Conservation (phyloP, 2,113 vertebrate genomes). For the Megaceryle maxima region DNA sequence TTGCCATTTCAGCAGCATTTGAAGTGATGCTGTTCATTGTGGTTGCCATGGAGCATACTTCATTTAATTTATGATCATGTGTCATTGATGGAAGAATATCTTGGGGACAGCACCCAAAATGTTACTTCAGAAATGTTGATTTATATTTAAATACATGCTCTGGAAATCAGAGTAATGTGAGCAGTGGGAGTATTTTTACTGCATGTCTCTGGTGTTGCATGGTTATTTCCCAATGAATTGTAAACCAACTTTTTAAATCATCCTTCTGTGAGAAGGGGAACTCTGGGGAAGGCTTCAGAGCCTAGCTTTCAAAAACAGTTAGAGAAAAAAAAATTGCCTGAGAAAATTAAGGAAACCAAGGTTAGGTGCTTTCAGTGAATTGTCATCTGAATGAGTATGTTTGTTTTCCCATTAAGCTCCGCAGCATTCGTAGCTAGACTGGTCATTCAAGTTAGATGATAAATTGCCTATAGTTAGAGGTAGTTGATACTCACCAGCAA, state of each 20-base stretch:
- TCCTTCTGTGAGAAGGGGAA: not conserved
- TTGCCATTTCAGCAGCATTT: constrained; percentile 46
- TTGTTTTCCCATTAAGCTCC: not conserved
- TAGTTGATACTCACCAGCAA: not conserved
- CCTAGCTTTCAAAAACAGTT: not conserved
- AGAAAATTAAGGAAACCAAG: not conserved
- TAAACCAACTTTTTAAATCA: not conserved
- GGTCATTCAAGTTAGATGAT: not conserved
- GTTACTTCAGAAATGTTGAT: not conserved
- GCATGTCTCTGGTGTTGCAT: not conserved
- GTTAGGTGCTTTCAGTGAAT: not conserved
- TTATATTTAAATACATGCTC: not conserved
- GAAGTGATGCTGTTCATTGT: not conserved
- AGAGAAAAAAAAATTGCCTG: not conserved
- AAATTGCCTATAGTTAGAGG: not conserved
- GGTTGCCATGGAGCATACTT: constrained; percentile 8
- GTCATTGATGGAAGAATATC: constrained; percentile 4
- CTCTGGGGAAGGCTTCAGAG: not conserved
- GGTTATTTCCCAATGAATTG: not conserved
- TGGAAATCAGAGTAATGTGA: not conserved
- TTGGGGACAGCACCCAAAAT: constrained; percentile 22
- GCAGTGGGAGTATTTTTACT: not conserved
- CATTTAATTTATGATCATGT: constrained; percentile 5
- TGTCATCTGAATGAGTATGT: not conserved
- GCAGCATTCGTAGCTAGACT: not conserved